Evolutionary conservation across 2,888 invertebrate genomes (phyloP).

Genomic region (Diploptera punctata): DNA sequence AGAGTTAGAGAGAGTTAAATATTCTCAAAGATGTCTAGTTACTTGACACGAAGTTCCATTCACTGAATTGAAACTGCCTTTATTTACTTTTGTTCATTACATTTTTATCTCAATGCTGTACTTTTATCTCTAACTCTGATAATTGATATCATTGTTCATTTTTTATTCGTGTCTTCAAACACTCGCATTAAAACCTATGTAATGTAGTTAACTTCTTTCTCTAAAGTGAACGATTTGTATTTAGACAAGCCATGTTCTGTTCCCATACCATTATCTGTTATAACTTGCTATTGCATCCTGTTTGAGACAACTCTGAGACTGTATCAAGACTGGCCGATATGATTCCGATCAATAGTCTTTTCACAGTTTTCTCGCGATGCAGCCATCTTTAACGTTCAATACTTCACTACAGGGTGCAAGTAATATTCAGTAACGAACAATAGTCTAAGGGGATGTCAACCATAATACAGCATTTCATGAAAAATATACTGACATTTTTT

Average conservation of each 20-base stretch:
- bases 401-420: not conserved
- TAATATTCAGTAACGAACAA: no score
- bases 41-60: not conserved
- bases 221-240: not conserved
- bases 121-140: not conserved
- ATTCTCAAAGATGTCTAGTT: no score
- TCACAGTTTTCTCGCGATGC: slow-evolving; percentile 7
- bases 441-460: no score
- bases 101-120: not conserved
- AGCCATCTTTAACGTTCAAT: slow-evolving; percentile 17
- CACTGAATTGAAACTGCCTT: not conserved
- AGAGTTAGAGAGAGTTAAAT: no score
- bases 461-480: no score
- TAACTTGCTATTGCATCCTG: not conserved
- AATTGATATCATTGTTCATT: not conserved
- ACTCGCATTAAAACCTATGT: not conserved
- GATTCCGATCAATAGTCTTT: slow-evolving; percentile 19
- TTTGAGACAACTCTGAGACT: slow-evolving; percentile 1
- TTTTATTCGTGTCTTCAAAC: not conserved
- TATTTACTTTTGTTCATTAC: not conserved
- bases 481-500: no score
- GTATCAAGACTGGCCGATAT: slow-evolving; percentile 1
- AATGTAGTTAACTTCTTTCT: not conserved
- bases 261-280: not conserved
- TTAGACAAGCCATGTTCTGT: not conserved